Percentiles rank a stretch among this genome's conserved stretches.
Conservation (phyloP, 2,888 invertebrate genomes). For the Lysandra coridon region DNA sequence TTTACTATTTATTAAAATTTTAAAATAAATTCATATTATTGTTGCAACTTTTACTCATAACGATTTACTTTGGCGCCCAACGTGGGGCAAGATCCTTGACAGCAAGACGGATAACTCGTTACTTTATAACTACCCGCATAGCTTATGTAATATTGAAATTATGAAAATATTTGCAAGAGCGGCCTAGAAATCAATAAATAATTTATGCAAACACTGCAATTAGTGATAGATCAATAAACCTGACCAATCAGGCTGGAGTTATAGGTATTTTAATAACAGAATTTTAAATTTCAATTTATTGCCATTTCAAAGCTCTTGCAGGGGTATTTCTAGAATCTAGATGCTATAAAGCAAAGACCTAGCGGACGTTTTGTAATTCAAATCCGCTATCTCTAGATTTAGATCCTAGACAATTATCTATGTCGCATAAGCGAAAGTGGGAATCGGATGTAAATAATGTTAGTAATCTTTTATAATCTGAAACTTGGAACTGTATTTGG, state of each 20-base stretch:
- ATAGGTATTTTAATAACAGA: not conserved
- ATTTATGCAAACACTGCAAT: not conserved
- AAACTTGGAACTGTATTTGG: not conserved
- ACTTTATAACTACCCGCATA: not conserved
- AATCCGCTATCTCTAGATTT: slow-evolving; percentile 55
- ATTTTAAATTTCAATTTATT: not conserved
- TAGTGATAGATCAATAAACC: not conserved
- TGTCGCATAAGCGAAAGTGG: slow-evolving; percentile 46
- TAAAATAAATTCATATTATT: not conserved
- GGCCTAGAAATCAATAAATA: not conserved
- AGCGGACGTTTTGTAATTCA: slow-evolving; percentile 62
- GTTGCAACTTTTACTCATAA: not conserved
- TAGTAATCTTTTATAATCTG: slow-evolving; percentile 12
- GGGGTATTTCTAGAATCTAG: slow-evolving; percentile 1
- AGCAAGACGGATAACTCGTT: not conserved
- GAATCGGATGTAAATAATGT: slow-evolving; percentile 21
- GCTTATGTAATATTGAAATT: not conserved
- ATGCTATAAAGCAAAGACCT: slow-evolving; percentile 23
- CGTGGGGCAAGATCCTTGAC: not conserved
- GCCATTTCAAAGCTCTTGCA: slow-evolving; percentile 31
- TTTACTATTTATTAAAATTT: too few species aligned
- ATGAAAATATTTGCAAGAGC: not conserved
- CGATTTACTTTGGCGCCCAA: not conserved
- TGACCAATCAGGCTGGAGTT: not conserved
- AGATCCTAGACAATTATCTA: slow-evolving; percentile 54